Percentiles rank a stretch among this genome's conserved stretches.
These are phyloP conservation scores for Pachyrhynchus sulphureomaculatus DNA, from an alignment of 1,140 invertebrate species.

Conservation along the genomic window DNA sequence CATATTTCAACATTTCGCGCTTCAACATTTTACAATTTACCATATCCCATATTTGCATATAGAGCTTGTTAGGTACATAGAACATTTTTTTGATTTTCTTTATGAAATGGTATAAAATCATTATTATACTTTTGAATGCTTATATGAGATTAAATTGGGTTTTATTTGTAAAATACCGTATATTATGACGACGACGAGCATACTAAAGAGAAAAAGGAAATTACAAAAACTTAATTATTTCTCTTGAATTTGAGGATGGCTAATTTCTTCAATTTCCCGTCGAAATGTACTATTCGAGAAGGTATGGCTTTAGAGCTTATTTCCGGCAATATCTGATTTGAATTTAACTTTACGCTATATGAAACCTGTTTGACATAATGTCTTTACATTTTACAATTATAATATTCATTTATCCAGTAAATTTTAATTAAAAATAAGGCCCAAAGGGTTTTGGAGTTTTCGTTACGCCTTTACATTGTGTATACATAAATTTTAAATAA, in stretches of 20 bases:
- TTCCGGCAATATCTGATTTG: conserved; percentile 27
- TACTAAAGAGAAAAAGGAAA: conserved; percentile 3
- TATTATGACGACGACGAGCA: neutral
- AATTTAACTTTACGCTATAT: conserved; percentile 17
- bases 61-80: too few relatives aligned
- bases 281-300: conserved; percentile 4
- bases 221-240: conserved; percentile 9
- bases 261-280: conserved; percentile 26
- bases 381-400: conserved; percentile 8
- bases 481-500: too few relatives aligned
- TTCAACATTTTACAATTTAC: too few relatives aligned
- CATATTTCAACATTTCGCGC: too few relatives aligned
- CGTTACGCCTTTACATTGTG: too few relatives aligned
- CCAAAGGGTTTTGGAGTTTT: neutral
- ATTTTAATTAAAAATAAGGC: neutral
- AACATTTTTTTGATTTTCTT: too few relatives aligned
- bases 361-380: conserved; percentile 1
- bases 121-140: too few relatives aligned
- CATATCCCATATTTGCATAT: too few relatives aligned
- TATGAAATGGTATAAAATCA: too few relatives aligned
- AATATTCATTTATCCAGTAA: conserved; percentile 4
- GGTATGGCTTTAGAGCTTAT: conserved; percentile 21
- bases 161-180: too few relatives aligned
- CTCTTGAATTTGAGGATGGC: neutral
- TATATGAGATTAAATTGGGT: too few relatives aligned